phyloP scores from a whole-genome alignment of 1,140 invertebrate genomes.

The Eulimnadia texana region DNA sequence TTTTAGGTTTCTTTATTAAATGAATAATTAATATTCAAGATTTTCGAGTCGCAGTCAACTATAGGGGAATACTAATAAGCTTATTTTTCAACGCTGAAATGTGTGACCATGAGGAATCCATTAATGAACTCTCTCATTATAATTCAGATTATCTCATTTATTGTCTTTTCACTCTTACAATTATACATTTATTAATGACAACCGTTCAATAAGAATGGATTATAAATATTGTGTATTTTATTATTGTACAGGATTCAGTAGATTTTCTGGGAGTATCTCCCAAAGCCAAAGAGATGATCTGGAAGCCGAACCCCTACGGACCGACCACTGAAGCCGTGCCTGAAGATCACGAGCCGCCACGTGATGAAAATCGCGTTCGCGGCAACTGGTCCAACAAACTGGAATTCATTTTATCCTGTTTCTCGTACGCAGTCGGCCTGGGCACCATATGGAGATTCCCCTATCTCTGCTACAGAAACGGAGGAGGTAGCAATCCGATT shows the following conservation, averaged over 20 bases:
- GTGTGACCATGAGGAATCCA: no score
- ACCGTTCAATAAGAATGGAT: no score
- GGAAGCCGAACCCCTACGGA: background rate
- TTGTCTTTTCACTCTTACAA: no score
- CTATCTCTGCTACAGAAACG: conserved; percentile 50
- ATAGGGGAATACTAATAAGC: no score
- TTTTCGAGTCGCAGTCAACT: no score
- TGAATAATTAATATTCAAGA: no score
- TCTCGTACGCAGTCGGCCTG: conserved; percentile 59
- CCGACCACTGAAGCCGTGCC: background rate
- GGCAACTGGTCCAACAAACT: conserved; percentile 56
- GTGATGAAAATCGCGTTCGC: conserved; percentile 26
- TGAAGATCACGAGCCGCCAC: background rate
- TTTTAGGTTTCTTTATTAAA: no score
- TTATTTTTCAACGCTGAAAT: no score
- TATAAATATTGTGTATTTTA: no score
- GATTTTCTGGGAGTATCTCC: background rate
- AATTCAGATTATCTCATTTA: no score
- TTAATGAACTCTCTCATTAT: no score
- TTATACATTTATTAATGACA: no score
- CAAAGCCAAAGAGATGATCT: background rate
- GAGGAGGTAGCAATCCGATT: conserved; percentile 41
- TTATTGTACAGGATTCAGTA: background rate
- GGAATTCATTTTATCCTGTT: conserved; percentile 56
- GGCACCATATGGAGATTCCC: conserved; percentile 63